Percentiles rank a stretch among this genome's conserved stretches.
Evolutionary conservation across 2,888 invertebrate species (phyloP).

Genomic region (Anaspis maculata): DNA sequence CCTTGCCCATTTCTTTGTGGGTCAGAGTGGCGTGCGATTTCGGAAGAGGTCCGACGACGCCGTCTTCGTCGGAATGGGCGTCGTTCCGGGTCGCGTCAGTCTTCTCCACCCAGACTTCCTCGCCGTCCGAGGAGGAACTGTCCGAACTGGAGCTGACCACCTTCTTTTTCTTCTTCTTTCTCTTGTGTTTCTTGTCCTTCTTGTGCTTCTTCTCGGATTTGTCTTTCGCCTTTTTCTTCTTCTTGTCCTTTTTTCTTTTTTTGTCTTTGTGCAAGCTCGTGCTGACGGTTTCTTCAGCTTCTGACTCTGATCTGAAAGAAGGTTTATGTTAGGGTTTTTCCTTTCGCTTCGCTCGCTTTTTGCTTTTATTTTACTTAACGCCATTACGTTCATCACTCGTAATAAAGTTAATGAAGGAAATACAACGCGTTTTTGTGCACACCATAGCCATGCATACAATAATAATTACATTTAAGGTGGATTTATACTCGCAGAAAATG

Average conservation of each 20-base stretch:
- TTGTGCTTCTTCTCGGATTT: conserved; percentile 50
- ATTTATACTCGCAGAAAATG: too few species aligned
- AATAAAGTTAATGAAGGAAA: too few species aligned
- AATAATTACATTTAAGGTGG: too few species aligned
- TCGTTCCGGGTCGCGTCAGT: conserved; percentile 38
- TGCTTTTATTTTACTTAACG: too few species aligned
- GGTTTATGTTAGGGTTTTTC: not conserved
- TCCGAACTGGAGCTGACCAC: conserved; percentile 42
- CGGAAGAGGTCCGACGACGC: conserved; percentile 54
- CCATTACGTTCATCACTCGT: too few species aligned
- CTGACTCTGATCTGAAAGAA: conserved; percentile 2
- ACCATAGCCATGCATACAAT: too few species aligned
- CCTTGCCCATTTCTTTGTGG: conserved; percentile 81
- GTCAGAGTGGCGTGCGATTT: conserved; percentile 64
- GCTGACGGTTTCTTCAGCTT: too few species aligned
- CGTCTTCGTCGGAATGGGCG: conserved; percentile 41
- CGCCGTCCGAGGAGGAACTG: conserved; percentile 29
- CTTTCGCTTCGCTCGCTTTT: too few species aligned
- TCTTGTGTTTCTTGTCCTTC: conserved; percentile 48
- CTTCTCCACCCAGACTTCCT: conserved; percentile 65
- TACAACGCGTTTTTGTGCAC: too few species aligned
- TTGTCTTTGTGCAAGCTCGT: conserved; percentile 26
- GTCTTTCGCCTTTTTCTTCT: conserved; percentile 44
- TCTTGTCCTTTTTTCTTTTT: conserved; percentile 21
- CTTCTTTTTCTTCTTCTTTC: conserved; percentile 40